phyloP scores from a whole-genome alignment of 2,113 vertebrate genomes.

The Isichthys henryi region DNA sequence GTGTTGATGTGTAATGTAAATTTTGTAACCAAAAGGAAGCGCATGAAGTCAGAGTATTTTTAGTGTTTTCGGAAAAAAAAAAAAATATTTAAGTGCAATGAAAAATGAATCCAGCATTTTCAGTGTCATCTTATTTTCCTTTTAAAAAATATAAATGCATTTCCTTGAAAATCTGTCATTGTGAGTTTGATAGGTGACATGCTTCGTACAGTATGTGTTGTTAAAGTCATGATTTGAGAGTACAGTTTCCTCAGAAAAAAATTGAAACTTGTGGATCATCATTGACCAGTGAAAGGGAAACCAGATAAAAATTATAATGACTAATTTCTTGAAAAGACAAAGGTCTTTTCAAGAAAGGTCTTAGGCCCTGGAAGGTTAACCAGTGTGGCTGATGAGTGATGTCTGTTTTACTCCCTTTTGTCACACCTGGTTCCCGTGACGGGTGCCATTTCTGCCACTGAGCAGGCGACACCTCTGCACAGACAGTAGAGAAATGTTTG shows the following conservation, averaged over 20 bases:
- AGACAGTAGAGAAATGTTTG: neutral
- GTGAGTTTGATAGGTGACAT: conserved; percentile 25
- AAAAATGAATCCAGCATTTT: conserved; percentile 40
- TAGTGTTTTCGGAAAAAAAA: conserved; percentile 68
- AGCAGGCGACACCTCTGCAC: neutral
- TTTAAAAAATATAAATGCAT: conserved; percentile 35
- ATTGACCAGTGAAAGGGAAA: neutral
- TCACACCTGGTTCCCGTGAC: neutral
- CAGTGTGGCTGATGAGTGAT: neutral
- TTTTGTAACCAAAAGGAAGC: conserved; percentile 69
- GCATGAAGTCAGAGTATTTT: conserved; percentile 70
- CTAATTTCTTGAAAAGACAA: neutral
- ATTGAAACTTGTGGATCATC: neutral
- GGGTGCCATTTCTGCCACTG: neutral
- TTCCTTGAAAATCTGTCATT: conserved; percentile 36
- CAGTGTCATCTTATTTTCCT: conserved; percentile 44
- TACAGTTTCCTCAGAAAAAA: neutral
- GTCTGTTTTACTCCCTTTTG: neutral
- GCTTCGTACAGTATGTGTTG: conserved; percentile 18
- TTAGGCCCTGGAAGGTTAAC: neutral
- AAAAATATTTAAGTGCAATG: conserved; percentile 59
- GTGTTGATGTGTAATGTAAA: conserved; percentile 76
- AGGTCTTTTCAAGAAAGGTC: too few relatives aligned
- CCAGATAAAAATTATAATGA: neutral
- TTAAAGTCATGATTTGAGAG: neutral